Evolutionary conservation across 2,888 invertebrate genomes (phyloP), one percentile per base, ranked within the genome.

Genomic region (Heliconius ethilla): DNA sequence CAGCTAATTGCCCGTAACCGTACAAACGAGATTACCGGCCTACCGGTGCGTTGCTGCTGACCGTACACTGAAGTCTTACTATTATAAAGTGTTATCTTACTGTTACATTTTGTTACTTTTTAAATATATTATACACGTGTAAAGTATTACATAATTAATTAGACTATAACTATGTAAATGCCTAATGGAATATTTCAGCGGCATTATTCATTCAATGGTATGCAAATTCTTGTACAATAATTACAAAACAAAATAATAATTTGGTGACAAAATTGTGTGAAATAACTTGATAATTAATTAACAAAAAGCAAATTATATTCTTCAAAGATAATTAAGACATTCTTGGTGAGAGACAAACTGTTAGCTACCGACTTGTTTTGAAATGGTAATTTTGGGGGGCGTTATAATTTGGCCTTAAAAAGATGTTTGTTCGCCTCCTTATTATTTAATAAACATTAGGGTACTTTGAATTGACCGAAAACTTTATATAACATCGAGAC

Each of bases 1-100:
- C 83, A 84, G 85, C 88, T 92, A 91, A 92, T 91, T 91, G 90
- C 85, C 87, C 85, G 88, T 88, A 89, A 89, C 87, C 85, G 88
- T 85, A 86, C 89, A 91, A 91, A 91, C 84, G 86, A 87, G 89
- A 89, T 90, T 90, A 90, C 85, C 51, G 72, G 18, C 83, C 81
- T 72, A 81, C 82, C 80, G 82, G 79, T 82, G 83, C 83, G 81
- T 81, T 78, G 79, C n/a, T 40, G 63, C 63, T 45, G 76, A 63
- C 72, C 66, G 65, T 73, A 67, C 40, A 74, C 40, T 67, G 65
- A 45, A 77, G 27, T 37, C 40, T 74, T 67, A 25, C 66, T 62
- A 65, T 11, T 77, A 74, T 74, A 63, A 74, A 74, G 65, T 65
- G 63, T n/a, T 77, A 70, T 70, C n/a, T 73, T 66, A 59, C 59